Evolutionary conservation across 1,140 invertebrate species (phyloP).

Genomic region (Cryptotermes secundus): DNA sequence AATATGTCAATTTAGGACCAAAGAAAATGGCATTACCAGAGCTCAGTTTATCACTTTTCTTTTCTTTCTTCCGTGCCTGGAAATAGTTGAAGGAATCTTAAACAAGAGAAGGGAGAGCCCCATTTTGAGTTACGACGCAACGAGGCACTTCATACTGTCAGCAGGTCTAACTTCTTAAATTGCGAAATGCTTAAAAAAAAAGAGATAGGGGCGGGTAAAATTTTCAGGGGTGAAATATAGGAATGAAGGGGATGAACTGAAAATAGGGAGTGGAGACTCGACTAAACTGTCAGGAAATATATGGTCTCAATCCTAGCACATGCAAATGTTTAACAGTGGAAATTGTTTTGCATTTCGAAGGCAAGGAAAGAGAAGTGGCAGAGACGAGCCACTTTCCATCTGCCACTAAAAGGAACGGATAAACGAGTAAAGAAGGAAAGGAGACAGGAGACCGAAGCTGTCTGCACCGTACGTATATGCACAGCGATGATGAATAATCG

Average conservation of each 20-base stretch:
- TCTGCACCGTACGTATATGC: neutral
- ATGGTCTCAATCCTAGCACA: neutral
- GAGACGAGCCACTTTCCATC: neutral
- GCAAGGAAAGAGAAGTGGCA: neutral
- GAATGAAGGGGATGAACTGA: too few species aligned
- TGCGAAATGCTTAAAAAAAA: slow-evolving; percentile 6
- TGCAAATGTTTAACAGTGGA: slow-evolving; percentile 14
- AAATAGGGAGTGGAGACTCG: too few species aligned
- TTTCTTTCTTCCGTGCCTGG: neutral
- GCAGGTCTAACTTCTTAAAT: neutral
- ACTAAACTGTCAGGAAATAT: neutral
- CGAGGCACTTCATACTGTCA: neutral
- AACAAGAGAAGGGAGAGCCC: neutral
- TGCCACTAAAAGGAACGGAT: neutral
- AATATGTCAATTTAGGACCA: neutral
- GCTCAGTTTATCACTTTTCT: neutral
- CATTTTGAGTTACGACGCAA: neutral
- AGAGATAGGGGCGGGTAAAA: neutral
- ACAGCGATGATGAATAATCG: too few species aligned
- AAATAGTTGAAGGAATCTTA: slow-evolving; percentile 4
- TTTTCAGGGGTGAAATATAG: neutral
- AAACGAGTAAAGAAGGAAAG: neutral
- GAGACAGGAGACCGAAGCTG: neutral
- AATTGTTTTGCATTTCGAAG: slow-evolving; percentile 3
- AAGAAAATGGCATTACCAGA: neutral